These are phyloP conservation scores for Nysson spinosus DNA, from an alignment of 2,888 invertebrate species.

Conservation along the genomic window DNA sequence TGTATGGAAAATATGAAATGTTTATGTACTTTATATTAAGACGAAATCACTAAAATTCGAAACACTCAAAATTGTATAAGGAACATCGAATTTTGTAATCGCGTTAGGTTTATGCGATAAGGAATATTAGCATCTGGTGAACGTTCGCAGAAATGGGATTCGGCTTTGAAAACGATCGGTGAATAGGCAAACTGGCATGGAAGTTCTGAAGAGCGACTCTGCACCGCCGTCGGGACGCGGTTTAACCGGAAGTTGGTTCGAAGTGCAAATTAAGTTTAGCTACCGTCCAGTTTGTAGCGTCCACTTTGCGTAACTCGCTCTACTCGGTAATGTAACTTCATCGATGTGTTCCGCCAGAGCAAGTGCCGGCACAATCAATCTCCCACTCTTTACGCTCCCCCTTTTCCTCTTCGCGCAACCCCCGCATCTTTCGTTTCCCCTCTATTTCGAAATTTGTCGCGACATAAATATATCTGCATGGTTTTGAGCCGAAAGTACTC, in stretches of 20 bases:
- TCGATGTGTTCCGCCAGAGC: conserved; percentile 75
- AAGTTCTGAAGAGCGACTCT: conserved; percentile 58
- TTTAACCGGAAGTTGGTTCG: conserved; percentile 70
- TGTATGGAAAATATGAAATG: no score
- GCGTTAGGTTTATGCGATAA: background rate
- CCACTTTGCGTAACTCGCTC: conserved; percentile 76
- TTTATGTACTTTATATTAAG: no score
- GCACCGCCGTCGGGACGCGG: conserved; percentile 61
- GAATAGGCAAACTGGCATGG: conserved; percentile 61
- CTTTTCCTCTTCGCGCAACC: conserved; percentile 44
- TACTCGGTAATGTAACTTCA: conserved; percentile 75
- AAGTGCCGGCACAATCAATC: conserved; percentile 74
- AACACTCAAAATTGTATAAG: no score
- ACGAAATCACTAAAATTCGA: background rate
- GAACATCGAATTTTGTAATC: no score
- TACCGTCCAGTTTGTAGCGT: conserved; percentile 71
- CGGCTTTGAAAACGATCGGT: conserved; percentile 66
- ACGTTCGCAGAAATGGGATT: conserved; percentile 42
- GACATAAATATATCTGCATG: background rate
- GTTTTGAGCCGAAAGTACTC: no score
- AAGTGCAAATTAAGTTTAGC: conserved; percentile 74
- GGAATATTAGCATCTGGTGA: conserved; percentile 6
- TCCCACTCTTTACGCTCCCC: conserved; percentile 59
- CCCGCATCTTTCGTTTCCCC: conserved; percentile 38
- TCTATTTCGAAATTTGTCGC: conserved; percentile 6